Evolutionary conservation across 92 coral and sea anemone species (phyloP).

Genomic region (Porites divaricata): DNA sequence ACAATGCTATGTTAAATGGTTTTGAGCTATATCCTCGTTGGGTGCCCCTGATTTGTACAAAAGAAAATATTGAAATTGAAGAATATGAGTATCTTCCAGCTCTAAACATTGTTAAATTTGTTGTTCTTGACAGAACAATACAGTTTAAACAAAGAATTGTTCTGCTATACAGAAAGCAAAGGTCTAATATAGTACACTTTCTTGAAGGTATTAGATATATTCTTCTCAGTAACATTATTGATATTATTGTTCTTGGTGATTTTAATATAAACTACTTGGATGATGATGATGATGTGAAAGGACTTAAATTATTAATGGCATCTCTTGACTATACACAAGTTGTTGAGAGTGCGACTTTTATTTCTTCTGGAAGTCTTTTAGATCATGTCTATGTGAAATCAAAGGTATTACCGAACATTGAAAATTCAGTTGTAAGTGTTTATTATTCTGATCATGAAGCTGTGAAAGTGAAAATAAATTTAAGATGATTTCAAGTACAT

Average conservation of each 20-base stretch:
- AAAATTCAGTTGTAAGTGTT: conserved; percentile 9
- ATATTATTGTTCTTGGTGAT: conserved; percentile 11
- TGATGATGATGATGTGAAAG: conserved; percentile 12
- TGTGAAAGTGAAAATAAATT: background rate
- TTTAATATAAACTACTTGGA: conserved; percentile 27
- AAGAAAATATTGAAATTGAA: background rate
- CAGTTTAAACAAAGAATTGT: conserved; percentile 10
- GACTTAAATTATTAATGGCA: conserved; percentile 13
- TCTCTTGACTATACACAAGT: conserved; percentile 12
- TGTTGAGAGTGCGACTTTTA: conserved; percentile 21
- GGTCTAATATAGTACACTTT: conserved; percentile 27
- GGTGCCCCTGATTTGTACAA: no score
- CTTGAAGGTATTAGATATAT: conserved; percentile 7
- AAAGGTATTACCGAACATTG: background rate
- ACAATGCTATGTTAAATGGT: no score
- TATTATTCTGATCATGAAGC: conserved; percentile 40
- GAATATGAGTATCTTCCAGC: background rate
- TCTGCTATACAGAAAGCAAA: conserved; percentile 25
- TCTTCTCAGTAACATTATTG: conserved; percentile 11
- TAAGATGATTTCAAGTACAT: no score
- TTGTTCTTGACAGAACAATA: background rate
- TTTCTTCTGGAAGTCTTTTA: conserved; percentile 26
- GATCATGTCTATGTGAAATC: conserved; percentile 27
- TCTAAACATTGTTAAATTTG: background rate
- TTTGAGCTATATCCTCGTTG: no score